phyloP scores from a whole-genome alignment of 2,113 vertebrate species.

The Myotis brandtii region DNA sequence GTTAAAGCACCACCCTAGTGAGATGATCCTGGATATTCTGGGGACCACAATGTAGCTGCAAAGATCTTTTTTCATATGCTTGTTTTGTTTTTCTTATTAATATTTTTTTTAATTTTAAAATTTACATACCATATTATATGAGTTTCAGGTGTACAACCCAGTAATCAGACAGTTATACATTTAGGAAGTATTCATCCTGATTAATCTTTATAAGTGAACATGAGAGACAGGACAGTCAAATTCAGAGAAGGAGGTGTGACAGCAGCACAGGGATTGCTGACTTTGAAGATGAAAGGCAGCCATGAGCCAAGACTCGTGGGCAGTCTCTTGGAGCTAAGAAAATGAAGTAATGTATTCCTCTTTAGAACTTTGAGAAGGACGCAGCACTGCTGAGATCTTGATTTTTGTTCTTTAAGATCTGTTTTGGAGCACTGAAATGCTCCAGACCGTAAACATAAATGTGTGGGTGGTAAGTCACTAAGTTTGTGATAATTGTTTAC shows the following conservation, averaged over 20 bases:
- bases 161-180: neutral
- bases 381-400: neutral
- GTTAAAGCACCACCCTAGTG: neutral
- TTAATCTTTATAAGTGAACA: neutral
- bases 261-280: neutral
- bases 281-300: neutral
- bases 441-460: neutral
- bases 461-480: neutral
- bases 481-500: neutral
- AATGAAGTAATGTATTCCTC: neutral
- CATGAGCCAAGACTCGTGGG: neutral
- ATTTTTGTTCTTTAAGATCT: neutral
- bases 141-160: neutral
- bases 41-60: fast-evolving
- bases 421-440: neutral
- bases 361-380: neutral
- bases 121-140: neutral
- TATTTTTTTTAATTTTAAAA: neutral
- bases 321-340: neutral
- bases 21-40: neutral
- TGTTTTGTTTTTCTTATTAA: neutral
- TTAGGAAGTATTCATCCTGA: neutral
- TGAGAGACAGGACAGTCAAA: neutral
- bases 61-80: neutral
- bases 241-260: neutral